Conservation (phyloP, 2,888 invertebrate species). For the Lepidochitona cinerea region DNA sequence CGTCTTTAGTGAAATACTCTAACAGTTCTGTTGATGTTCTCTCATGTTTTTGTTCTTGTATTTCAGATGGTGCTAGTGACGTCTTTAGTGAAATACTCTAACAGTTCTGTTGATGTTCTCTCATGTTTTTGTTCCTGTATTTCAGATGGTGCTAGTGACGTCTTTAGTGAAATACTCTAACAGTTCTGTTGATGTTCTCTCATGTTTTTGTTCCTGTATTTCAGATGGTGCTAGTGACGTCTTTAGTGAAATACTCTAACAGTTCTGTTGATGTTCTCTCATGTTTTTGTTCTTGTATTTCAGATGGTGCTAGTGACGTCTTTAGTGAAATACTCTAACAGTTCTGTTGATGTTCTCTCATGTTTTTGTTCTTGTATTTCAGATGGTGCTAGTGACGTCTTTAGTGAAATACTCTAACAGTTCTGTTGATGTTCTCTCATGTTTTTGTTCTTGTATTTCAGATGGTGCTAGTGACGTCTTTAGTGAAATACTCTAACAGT, state of each 20-base stretch:
- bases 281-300: conserved; percentile 51
- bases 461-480: conserved; percentile 60
- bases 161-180: conserved; percentile 64
- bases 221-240: conserved; percentile 61
- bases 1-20: conserved; percentile 62
- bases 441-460: conserved; percentile 52
- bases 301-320: conserved; percentile 62
- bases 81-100: conserved; percentile 62
- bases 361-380: conserved; percentile 52
- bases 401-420: conserved; percentile 66
- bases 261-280: conserved; percentile 66
- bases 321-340: conserved; percentile 65
- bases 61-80: conserved; percentile 62
- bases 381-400: conserved; percentile 62
- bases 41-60: conserved; percentile 54
- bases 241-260: conserved; percentile 64
- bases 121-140: conserved; percentile 60
- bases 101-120: conserved; percentile 66
- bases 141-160: conserved; percentile 61
- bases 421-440: conserved; percentile 64
- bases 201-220: conserved; percentile 58
- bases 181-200: conserved; percentile 65
- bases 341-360: conserved; percentile 64
- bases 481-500: conserved; percentile 66
- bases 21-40: conserved; percentile 67